Evolutionary conservation across 2,797 vertebrate species (phyloP).

Genomic region (Luscinia luscinia): DNA sequence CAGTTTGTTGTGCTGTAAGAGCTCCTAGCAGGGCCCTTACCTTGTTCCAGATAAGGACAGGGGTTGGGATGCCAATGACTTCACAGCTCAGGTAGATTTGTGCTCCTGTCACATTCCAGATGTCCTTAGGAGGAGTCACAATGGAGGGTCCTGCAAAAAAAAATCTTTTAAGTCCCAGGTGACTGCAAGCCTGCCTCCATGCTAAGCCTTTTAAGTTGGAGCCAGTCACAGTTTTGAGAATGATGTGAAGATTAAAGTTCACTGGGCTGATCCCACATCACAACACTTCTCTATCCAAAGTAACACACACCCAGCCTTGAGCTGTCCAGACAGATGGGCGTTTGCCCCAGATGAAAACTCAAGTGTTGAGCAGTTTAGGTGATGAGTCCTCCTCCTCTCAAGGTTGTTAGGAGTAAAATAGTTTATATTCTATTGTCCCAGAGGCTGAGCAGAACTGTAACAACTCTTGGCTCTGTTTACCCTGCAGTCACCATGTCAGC

Average conservation of each 20-base stretch:
- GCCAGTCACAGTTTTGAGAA: background rate
- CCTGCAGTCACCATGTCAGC: background rate
- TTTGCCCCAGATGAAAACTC: background rate
- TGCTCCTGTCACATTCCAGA: constrained; percentile 90
- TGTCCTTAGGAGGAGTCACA: constrained; percentile 87
- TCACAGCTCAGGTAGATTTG: constrained; percentile 94
- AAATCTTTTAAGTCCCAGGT: background rate
- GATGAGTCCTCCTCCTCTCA: background rate
- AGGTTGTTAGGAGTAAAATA: background rate
- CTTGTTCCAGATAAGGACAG: constrained; percentile 93
- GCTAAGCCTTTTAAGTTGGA: background rate
- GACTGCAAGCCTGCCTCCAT: background rate
- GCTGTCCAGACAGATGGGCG: fast-evolving
- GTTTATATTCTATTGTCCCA: background rate
- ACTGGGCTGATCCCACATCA: background rate
- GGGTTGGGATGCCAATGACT: constrained; percentile 91
- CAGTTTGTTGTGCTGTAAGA: background rate
- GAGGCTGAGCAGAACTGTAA: background rate
- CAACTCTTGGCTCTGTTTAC: background rate
- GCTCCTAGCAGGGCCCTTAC: constrained; percentile 62
- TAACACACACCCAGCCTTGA: background rate
- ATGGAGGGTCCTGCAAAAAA: constrained; percentile 85
- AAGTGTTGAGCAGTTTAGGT: background rate
- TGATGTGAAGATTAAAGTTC: background rate
- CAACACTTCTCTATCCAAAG: background rate